phyloP scores from a whole-genome alignment of 2,113 vertebrate genomes.

The Coturnix japonica region DNA sequence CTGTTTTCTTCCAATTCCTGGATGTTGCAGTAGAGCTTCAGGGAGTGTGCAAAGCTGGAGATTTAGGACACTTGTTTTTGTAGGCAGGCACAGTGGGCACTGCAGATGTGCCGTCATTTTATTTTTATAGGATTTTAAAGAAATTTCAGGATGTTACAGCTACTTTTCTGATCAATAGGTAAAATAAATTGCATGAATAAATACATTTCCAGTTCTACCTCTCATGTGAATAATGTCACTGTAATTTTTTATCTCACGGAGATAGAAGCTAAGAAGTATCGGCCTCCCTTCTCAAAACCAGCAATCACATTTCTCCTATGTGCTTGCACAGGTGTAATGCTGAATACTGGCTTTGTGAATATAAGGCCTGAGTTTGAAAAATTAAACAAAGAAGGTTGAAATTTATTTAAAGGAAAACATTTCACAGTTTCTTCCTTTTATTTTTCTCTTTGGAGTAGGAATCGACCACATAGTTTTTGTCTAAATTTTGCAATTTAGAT shows the following conservation, averaged over 20 bases:
- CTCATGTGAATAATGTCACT: neutral
- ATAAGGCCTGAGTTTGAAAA: neutral
- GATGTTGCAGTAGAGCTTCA: neutral
- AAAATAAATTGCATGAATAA: neutral
- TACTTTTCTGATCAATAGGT: neutral
- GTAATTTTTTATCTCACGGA: neutral
- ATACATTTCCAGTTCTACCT: neutral
- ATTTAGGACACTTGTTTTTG: neutral
- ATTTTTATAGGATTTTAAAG: neutral
- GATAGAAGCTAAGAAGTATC: neutral
- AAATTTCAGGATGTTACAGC: neutral
- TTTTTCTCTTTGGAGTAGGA: neutral
- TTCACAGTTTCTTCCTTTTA: neutral
- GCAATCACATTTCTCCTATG: neutral
- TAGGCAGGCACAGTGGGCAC: neutral
- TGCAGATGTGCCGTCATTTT: neutral
- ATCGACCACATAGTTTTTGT: neutral
- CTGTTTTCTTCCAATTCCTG: neutral
- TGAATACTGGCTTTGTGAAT: neutral
- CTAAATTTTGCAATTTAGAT: neutral
- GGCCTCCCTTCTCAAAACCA: neutral
- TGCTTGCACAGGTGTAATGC: neutral
- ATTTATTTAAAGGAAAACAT: neutral
- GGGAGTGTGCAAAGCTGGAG: neutral
- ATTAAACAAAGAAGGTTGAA: neutral